Base-by-base conservation (phyloP, 1,140 invertebrate genomes). In the Agrilus planipennis region DNA sequence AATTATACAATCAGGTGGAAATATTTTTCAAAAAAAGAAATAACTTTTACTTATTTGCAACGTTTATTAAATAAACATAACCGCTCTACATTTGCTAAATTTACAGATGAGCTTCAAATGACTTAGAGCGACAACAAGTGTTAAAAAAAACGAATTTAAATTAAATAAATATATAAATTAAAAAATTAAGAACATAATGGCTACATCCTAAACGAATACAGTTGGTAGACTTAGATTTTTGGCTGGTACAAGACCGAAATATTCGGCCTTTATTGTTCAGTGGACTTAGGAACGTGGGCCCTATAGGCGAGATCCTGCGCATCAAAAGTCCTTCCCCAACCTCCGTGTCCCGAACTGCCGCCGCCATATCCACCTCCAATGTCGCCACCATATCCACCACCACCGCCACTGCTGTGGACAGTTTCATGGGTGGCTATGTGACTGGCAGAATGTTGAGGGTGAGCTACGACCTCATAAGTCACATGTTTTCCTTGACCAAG, bases 401-500 rank as follows among this genome's bases (percentile, higher is more conserved):
- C 70, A 35, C 62, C 66, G 14, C 55, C 53, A 6, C 69, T 64
- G 25, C 69, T 71, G 43, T 73, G 72, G 12, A 69, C 68, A 41
- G 73, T 72, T 48, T 78, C 76, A 51, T 76, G 73, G 22, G 72
- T 72, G 12, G 76, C 73, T 0, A 75, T 69, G 50, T 82, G 78
- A 53, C 72, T 75, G 52, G 71, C 68, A 36, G 72, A 69, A 58
- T 84, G 81, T 54, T 85, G 82, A n/a, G 81, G 80, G 56, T 86
- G 83, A 2, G 79, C 73, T 0, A 87, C 80, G 4, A 87, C 82
- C 51, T 87, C 84, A 58, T 87, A 87, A 1, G 84, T 87, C 38
- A 86, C 83, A 52, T 84, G 81, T 57, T 86, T 86, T 60, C 79
- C 77, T 15, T 57, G 75, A 70, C 38, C 72, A 29, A 87, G 60